Conservation (phyloP, 2,113 vertebrate species). For the Salvelinus alpinus region DNA sequence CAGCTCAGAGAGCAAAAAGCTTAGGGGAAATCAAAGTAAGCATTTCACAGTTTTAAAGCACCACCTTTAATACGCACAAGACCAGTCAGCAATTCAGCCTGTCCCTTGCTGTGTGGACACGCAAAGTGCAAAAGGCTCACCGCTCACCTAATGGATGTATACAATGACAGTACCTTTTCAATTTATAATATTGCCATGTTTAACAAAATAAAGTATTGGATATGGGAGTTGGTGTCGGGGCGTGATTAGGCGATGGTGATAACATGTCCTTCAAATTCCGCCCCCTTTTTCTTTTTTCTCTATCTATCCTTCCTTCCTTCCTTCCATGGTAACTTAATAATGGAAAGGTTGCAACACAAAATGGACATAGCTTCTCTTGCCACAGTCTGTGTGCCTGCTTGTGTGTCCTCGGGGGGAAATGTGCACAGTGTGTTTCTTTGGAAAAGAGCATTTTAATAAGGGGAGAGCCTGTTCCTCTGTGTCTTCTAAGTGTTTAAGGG, state of each 20-base stretch:
- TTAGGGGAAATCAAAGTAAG: conserved; percentile 71
- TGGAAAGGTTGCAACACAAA: conserved; percentile 14
- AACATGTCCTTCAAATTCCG: not conserved
- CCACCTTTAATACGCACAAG: conserved; percentile 68
- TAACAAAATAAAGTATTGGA: not conserved
- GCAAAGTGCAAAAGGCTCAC: conserved; percentile 38
- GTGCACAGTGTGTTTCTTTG: conserved; percentile 52
- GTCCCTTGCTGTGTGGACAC: conserved; percentile 60
- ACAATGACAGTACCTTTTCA: not conserved
- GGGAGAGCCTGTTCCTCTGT: conserved; percentile 54
- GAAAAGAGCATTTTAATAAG: conserved; percentile 70
- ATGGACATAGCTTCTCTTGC: conserved; percentile 43
- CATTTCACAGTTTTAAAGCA: conserved; percentile 65
- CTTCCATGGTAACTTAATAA: not conserved
- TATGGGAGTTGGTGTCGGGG: not conserved
- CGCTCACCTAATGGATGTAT: not conserved
- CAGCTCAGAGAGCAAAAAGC: conserved; percentile 64
- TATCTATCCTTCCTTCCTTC: not conserved
- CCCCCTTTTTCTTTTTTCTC: not conserved
- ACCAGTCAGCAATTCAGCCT: conserved; percentile 57
- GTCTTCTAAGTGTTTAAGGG: conserved; percentile 64
- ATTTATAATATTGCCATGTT: not conserved
- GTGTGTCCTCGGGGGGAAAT: conserved; percentile 47
- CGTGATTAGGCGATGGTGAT: not conserved
- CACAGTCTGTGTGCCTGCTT: conserved; percentile 44